Evolutionary conservation across 2,888 invertebrate genomes (phyloP).

Genomic region (Drosophila subquinaria): DNA sequence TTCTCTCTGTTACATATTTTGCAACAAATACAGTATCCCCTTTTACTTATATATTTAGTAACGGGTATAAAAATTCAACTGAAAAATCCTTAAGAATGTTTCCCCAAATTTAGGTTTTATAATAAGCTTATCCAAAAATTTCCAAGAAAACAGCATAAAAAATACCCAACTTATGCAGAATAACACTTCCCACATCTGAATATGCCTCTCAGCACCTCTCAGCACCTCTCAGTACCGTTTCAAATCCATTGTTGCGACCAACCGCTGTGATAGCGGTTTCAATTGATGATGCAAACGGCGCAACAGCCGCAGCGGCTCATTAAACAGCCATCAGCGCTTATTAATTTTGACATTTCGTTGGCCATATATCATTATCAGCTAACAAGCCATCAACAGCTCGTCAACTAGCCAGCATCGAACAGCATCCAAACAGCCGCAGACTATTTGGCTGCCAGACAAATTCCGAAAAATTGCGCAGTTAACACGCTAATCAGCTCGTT

Average conservation of each 20-base stretch:
- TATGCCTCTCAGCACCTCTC: neutral
- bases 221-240: neutral
- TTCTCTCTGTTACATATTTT: no score
- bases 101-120: neutral
- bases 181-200: neutral
- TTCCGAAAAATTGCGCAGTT: conserved; percentile 54
- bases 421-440: conserved; percentile 20
- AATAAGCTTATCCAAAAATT: neutral
- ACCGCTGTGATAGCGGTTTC: conserved; percentile 33
- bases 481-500: conserved; percentile 73
- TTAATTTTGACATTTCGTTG: conserved; percentile 76
- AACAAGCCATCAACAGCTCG: conserved; percentile 58
- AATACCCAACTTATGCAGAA: neutral
- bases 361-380: conserved; percentile 69
- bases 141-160: neutral
- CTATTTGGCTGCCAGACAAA: conserved; percentile 34
- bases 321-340: conserved; percentile 64
- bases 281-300: conserved; percentile 53
- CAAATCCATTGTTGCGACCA: neutral
- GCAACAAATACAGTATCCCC: no score
- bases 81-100: neutral
- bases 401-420: conserved; percentile 35
- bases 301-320: conserved; percentile 50
- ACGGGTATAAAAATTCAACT: neutral
- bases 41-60: no score